Evolutionary conservation across 2,888 invertebrate genomes (phyloP).

Genomic region (Tenthredo scrophulariae): DNA sequence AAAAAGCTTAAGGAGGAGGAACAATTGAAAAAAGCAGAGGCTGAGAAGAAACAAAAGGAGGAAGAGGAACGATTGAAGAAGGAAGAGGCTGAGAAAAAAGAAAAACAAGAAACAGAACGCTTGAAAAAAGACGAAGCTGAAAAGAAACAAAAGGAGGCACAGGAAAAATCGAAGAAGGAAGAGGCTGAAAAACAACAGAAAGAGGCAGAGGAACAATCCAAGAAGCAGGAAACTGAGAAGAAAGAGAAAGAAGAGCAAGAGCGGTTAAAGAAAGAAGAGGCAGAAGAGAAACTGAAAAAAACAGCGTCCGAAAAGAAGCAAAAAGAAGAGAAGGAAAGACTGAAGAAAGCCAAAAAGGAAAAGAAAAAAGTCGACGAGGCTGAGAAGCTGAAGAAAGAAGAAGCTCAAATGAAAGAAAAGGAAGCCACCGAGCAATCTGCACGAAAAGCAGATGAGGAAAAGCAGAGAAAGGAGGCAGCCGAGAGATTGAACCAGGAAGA

Average conservation of each 20-base stretch:
- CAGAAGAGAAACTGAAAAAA: conserved; percentile 61
- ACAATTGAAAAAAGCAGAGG: conserved; percentile 61
- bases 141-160: conserved; percentile 58
- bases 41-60: conserved; percentile 12
- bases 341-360: conserved; percentile 69
- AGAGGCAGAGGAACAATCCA: too few relatives aligned
- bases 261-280: conserved; percentile 61
- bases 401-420: conserved; percentile 54
- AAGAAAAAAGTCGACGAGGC: conserved; percentile 75
- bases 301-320: conserved; percentile 57
- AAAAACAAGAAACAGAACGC: conserved; percentile 58
- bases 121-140: conserved; percentile 55
- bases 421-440: conserved; percentile 43
- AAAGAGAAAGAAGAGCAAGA: conserved; percentile 58
- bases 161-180: conserved; percentile 72
- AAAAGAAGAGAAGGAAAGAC: conserved; percentile 57
- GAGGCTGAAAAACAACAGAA: conserved; percentile 73
- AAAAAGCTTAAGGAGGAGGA: conserved; percentile 50
- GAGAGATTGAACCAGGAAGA: conserved; percentile 55
- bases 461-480: conserved; percentile 29
- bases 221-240: conserved; percentile 58
- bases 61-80: conserved; percentile 54
- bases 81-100: conserved; percentile 50
- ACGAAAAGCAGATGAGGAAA: conserved; percentile 44
- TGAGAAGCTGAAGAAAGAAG: conserved; percentile 59